Base-by-base conservation (phyloP, 2,888 invertebrate genomes). In the Salpingus planirostris region DNA sequence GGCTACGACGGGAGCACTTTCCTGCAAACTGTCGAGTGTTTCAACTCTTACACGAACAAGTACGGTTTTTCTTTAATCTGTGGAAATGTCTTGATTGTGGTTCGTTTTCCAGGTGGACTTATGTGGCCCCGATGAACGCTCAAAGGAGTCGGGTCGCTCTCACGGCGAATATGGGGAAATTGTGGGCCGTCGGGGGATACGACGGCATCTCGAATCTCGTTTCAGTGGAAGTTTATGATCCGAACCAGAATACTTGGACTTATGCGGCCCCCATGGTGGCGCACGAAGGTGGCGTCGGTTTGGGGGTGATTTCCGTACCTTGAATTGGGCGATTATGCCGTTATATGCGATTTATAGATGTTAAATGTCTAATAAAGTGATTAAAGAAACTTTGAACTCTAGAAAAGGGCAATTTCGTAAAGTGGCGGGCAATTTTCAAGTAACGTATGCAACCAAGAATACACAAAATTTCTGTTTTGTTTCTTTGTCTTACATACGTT, bases 231-330 rank as follows among this genome's bases (percentile, higher is more conserved):
- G 77, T 84, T 6, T 90, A 87, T 54, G 81, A 87, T 60, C 84
- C 87, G 2, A 67, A 70, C 43, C 68, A 66, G 3, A 76, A 87
- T 56, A 68, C 68, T 13, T 88, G 87, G 88, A 72, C 70, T 2
- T 80, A 80, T 56, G 79, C 78, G 10, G 73, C 80, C 2, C 69
- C 80, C 0, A 88, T 89, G 87, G 77, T 79, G 46, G 85, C 83
- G 2, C 90, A 90, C 57, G 89, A 89, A 58, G 90, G 89, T 1
- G 89, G 89, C 1, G 89, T 90, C 0, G 88, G 88, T n/a, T 81
- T 87, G 13, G 89, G 87, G 0, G 87, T 89, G 3, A 78, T 89
- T 38, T 59, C 64, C 21, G 42, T 52, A 39, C 50, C 54, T 28
- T 54, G 26, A 28, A n/a, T n/a, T n/a, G n/a, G n/a, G n/a, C n/a